These are phyloP conservation scores for Vimba vimba DNA, from an alignment of 2,113 vertebrate genomes.

Conservation along the genomic window DNA sequence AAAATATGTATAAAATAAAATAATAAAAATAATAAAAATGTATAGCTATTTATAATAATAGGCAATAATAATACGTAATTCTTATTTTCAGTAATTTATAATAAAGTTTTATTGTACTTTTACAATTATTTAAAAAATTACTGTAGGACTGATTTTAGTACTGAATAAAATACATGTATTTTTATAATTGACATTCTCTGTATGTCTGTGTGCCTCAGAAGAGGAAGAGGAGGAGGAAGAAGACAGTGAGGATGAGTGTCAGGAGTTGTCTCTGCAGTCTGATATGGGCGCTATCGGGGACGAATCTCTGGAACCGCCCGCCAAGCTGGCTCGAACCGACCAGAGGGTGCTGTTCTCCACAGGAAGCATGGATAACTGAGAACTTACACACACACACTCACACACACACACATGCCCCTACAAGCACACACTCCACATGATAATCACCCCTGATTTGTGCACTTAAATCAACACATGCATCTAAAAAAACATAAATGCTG, in stretches of 20 bases:
- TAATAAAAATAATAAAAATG: neutral
- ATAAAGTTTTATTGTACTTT: neutral
- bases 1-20: neutral
- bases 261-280: slow-evolving; percentile 83
- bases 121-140: too few relatives aligned
- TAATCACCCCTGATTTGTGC: neutral
- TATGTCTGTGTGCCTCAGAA: slow-evolving; percentile 72
- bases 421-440: slow-evolving; percentile 5
- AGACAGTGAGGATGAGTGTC: slow-evolving; percentile 89
- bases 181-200: neutral
- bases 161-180: neutral
- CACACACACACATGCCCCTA: neutral
- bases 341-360: slow-evolving; percentile 77
- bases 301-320: slow-evolving; percentile 85
- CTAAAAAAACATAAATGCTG: slow-evolving; percentile 46
- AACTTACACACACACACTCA: slow-evolving; percentile 11
- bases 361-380: slow-evolving; percentile 72
- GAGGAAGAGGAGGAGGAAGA: slow-evolving; percentile 93
- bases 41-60: neutral
- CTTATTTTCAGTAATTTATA: neutral
- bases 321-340: slow-evolving; percentile 86
- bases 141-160: too few relatives aligned
- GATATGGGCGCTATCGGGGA: slow-evolving; percentile 78
- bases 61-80: neutral
- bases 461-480: slow-evolving; percentile 19